Percentiles rank a stretch among this genome's conserved stretches.
These are phyloP conservation scores for Esox lucius DNA, from an alignment of 2,797 vertebrate species.

Conservation along the genomic window DNA sequence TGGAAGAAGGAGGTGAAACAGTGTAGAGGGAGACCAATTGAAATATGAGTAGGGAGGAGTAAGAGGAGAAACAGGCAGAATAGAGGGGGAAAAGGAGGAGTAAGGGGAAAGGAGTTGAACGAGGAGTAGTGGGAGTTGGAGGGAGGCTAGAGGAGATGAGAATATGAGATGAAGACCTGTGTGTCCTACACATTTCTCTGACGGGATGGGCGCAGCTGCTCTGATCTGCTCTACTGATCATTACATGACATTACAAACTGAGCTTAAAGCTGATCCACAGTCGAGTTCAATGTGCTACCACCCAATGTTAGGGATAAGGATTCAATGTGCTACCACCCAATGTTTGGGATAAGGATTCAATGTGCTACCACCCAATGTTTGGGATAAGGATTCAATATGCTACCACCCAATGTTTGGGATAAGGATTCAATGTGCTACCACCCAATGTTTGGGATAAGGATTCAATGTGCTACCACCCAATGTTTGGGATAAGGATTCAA, in stretches of 20 bases:
- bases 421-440: background rate
- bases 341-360: background rate
- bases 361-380: background rate
- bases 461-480: background rate
- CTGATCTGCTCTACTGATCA: background rate
- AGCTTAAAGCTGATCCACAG: slow-evolving; percentile 11
- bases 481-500: background rate
- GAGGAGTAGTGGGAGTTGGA: too few species aligned
- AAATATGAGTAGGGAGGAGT: background rate
- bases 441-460: background rate
- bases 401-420: background rate
- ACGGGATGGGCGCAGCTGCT: background rate
- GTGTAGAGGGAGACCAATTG: background rate
- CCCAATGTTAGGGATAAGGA: background rate
- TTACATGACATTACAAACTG: slow-evolving; percentile 11
- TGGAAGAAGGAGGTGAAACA: background rate
- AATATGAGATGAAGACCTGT: too few species aligned
- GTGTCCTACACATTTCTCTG: background rate
- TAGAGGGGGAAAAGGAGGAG: too few species aligned
- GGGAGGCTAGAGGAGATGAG: too few species aligned
- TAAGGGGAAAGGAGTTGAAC: too few species aligned
- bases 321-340: background rate
- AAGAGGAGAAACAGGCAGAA: background rate
- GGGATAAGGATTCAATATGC: background rate
- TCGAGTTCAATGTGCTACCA: background rate